Evolutionary conservation across 2,113 vertebrate genomes (phyloP), one percentile per base, ranked within the genome.

Genomic region (Melanerpes aurifrons): DNA sequence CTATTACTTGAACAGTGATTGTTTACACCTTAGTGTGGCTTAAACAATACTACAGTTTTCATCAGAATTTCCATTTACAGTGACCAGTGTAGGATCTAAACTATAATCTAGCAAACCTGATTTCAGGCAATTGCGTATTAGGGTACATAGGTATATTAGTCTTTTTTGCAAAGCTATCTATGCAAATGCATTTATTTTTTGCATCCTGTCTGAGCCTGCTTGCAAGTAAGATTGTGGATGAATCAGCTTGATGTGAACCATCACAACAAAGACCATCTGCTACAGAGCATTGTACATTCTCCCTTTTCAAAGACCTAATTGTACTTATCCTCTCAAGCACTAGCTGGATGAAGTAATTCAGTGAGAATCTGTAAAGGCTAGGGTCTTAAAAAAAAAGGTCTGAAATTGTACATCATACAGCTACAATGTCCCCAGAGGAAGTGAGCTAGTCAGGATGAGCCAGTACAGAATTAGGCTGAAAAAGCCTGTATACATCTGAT

Each of bases 261-360:
- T n/a, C n/a, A n/a, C 62, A 82, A 78, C 71, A 78, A 90, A 79
- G 66, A 82, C 89, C 89, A 94, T 86, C 89, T 94, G 93, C 76
- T 86, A 54, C 50, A 89, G 76, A 25, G 78, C 62, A 69, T 4
- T 70, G 66, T 58, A 77, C 1, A 1, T 58, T 77, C 24, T 59
- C 35, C 40, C 71, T 77, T 31, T 63, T 82, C 61, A 73, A 77
- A 92, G 72, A 77, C 86, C 56, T 87, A 83, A 80, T 79, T 79
- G 88, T 66, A 59, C n/a, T 56, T 79, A 70, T 12, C 20, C 57
- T 92, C 35, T 73, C 18, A 73, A 86, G 29, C 43, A 48, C 29
- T 73, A 59, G 35, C 57, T 74, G 29, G n/a, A 69, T 78, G 76
- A 94, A 35, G 37, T 69, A 82, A 82, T 82, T 89, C 56, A 78